Evolutionary conservation across 2,797 vertebrate genomes (phyloP).

Genomic region (Platyrinchus mystaceus): DNA sequence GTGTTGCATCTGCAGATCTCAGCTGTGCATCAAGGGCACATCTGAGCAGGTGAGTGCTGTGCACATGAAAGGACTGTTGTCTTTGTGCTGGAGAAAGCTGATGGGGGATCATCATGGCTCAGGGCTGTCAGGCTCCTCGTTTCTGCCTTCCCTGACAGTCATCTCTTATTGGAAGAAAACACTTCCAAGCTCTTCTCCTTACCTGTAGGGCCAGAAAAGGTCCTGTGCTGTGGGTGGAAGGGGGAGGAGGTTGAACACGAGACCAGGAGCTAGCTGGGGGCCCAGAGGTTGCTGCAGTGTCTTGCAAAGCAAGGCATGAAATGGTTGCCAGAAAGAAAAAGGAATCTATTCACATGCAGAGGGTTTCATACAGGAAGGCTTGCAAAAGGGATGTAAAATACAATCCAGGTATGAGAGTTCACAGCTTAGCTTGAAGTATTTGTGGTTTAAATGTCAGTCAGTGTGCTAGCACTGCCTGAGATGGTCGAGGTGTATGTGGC

Average conservation of each 20-base stretch:
- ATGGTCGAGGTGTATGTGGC: not conserved
- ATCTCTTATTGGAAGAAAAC: not conserved
- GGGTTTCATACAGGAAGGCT: not conserved
- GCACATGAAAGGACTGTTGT: not conserved
- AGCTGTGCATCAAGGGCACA: not conserved
- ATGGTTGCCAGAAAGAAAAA: not conserved
- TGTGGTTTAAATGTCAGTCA: not conserved
- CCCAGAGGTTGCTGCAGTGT: not conserved
- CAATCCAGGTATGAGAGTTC: not conserved
- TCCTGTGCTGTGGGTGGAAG: not conserved
- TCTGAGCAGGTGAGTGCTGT: constrained; percentile 44
- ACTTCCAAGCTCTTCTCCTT: not conserved
- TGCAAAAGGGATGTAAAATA: not conserved
- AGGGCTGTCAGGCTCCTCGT: not conserved
- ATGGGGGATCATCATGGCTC: not conserved
- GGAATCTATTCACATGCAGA: not conserved
- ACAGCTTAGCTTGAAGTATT: not conserved
- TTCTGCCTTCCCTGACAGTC: not conserved
- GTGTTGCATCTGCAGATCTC: not conserved
- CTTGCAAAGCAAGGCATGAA: not conserved
- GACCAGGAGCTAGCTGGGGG: not conserved
- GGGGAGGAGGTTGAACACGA: not conserved
- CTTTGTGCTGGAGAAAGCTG: not conserved
- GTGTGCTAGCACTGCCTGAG: not conserved
- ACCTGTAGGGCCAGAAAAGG: not conserved